Evolutionary conservation across 2,113 vertebrate species (phyloP).

Genomic region (Kryptolebias marmoratus): DNA sequence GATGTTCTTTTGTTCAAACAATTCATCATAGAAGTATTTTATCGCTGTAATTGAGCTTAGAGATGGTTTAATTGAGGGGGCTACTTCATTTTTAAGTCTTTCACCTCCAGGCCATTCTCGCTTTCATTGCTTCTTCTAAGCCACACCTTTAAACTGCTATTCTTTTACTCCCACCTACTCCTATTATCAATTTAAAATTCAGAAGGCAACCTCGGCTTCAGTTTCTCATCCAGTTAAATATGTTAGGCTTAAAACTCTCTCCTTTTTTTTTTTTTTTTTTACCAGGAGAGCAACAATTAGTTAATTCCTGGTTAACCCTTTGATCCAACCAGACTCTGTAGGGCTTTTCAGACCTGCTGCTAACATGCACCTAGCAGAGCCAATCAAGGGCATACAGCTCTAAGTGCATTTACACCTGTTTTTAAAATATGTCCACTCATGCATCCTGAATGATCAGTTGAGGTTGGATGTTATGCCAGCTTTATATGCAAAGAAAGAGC

Average conservation of each 20-base stretch:
- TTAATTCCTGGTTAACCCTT: conserved; percentile 34
- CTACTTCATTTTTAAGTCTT: conserved; percentile 61
- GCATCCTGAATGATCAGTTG: neutral
- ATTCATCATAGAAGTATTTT: conserved; percentile 49
- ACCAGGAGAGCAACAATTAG: conserved; percentile 45
- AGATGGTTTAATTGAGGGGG: conserved; percentile 56
- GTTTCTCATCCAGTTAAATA: conserved; percentile 51
- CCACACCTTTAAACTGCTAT: conserved; percentile 51
- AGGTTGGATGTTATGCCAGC: too few species aligned
- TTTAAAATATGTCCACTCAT: neutral
- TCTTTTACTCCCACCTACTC: conserved; percentile 28
- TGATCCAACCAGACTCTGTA: neutral
- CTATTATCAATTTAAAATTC: conserved; percentile 54
- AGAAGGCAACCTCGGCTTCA: conserved; percentile 42
- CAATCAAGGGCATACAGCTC: neutral
- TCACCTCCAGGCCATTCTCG: conserved; percentile 54
- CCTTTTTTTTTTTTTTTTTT: conserved; percentile 30
- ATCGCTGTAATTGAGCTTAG: conserved; percentile 50
- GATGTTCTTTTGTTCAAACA: conserved; percentile 45
- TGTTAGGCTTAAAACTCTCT: conserved; percentile 30
- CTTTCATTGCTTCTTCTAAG: conserved; percentile 54
- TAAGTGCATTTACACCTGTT: neutral
- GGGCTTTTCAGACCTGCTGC: neutral
- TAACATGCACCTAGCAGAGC: neutral
- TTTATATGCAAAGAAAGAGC: neutral